Base-by-base conservation (phyloP, 2,888 invertebrate genomes). In the Ellobium chinense region DNA sequence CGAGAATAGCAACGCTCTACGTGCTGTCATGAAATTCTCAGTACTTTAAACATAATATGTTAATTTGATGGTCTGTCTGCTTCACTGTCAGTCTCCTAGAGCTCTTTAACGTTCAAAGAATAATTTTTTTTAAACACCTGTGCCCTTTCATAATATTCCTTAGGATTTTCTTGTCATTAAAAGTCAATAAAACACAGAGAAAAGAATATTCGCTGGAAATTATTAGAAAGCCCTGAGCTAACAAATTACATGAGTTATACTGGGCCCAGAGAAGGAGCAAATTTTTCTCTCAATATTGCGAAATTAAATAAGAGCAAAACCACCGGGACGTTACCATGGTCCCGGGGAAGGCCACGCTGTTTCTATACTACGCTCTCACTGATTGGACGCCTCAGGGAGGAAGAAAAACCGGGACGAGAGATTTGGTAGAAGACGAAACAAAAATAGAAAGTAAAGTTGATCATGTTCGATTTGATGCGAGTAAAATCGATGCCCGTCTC, bases 301-400 rank as follows among this genome's bases (percentile, higher is more conserved):
- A 46, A 46, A 7, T 18, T 18, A 12, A 12, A 46, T 12, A 18
- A 46, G 46, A 18, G 18, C 7, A 12, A 46, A 46, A 46, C 18
- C 46, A 12, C 46, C 46, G 56, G 29, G 5, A 21, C 58, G 70
- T 72, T 72, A 56, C 70, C 70, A 72, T 72, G 70, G 70, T 72
- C 31, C 70, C 70, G 31, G 29, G 14, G 14, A 27, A 34, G n/a
- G 18, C 70, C 18, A 9, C 29, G 34, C 9, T 56, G 58, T 34
- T 56, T 21, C 56, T 72, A 72, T 7, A 21, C 36, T 27, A 29
- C 31, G 14, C n/a, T n/a, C 58, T 72, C 58, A 2, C 56, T 58
- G 70, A 72, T 72, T 72, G 70, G 70, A 56, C 70, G 70, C 70
- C 70, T 36, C 9, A 31, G 70, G 70, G 58, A 34, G 31, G 34